phyloP scores from a whole-genome alignment of 2,797 vertebrate genomes.

The Chaetophractus vellerosus region DNA sequence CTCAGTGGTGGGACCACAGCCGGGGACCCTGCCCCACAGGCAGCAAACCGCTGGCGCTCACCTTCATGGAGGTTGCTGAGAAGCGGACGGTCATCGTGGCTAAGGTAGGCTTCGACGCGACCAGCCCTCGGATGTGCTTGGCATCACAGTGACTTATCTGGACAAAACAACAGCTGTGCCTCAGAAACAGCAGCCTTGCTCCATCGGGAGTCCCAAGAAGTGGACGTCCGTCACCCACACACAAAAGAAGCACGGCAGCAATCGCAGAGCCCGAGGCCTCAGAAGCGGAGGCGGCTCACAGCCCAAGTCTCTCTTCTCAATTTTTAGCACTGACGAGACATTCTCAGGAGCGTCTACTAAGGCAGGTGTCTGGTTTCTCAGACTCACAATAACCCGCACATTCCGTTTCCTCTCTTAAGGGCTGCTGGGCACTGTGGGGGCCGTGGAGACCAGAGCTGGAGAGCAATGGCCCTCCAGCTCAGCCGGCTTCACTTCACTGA shows the following conservation, averaged over 20 bases:
- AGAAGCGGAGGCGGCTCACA: not conserved
- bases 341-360: not conserved
- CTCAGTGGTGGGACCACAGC: not conserved
- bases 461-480: not conserved
- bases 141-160: constrained; percentile 96
- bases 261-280: not conserved
- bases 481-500: not conserved
- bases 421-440: not conserved
- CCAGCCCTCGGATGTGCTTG: constrained; percentile 94
- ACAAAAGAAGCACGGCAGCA: not conserved
- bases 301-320: not conserved
- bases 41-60: constrained; percentile 81
- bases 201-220: not conserved
- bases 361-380: not conserved
- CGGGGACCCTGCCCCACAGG: not conserved
- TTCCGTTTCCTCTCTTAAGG: not conserved
- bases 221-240: not conserved
- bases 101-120: constrained; percentile 93
- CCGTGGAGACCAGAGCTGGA: not conserved
- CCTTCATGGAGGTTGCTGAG: constrained; percentile 95
- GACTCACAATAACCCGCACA: not conserved
- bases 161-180: constrained; percentile 11
- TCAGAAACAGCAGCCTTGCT: not conserved
- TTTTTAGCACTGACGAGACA: not conserved
- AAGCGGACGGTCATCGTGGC: constrained; percentile 94